phyloP scores from a whole-genome alignment of 2,888 invertebrate species.

The Nycteola revayana region DNA sequence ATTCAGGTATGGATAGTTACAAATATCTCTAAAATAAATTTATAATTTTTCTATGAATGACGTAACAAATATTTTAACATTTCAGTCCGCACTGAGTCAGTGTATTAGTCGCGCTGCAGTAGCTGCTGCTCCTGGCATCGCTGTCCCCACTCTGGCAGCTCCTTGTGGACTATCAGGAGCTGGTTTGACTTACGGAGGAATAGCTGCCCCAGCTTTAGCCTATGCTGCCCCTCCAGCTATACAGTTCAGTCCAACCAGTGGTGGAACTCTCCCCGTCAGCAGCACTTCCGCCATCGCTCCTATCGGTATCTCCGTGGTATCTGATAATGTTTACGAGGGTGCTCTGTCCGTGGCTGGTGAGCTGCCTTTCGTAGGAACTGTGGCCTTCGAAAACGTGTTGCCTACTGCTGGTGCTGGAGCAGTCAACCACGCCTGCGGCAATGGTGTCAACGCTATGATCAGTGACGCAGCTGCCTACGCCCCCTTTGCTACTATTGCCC shows the following conservation, averaged over 20 bases:
- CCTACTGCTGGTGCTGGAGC: constrained; percentile 16
- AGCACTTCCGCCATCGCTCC: constrained; percentile 17
- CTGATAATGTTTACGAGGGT: constrained; percentile 29
- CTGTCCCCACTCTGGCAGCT: not conserved
- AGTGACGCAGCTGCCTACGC: constrained; percentile 7
- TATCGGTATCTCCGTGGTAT: constrained; percentile 19
- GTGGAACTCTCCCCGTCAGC: constrained; percentile 15
- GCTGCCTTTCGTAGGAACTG: constrained; percentile 18
- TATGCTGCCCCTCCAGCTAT: not conserved
- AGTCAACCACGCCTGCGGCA: constrained; percentile 16
- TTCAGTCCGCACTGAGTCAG: constrained; percentile 11
- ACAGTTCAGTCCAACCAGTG: constrained; percentile 18
- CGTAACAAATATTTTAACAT: not conserved
- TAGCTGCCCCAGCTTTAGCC: not conserved
- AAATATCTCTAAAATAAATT: not conserved
- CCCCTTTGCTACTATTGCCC: not conserved
- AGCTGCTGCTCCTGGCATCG: not conserved
- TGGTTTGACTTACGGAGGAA: not conserved
- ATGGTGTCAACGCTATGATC: constrained; percentile 19
- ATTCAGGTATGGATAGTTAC: constrained; percentile 8
- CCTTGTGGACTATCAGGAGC: constrained; percentile 6
- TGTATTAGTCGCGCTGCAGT: constrained; percentile 5
- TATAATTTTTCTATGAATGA: not conserved
- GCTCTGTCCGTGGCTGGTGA: constrained; percentile 15
- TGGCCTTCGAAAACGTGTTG: constrained; percentile 13